These are phyloP conservation scores for Drosophila pectinifera DNA, from an alignment of 1,140 invertebrate genomes.

Conservation along the genomic window DNA sequence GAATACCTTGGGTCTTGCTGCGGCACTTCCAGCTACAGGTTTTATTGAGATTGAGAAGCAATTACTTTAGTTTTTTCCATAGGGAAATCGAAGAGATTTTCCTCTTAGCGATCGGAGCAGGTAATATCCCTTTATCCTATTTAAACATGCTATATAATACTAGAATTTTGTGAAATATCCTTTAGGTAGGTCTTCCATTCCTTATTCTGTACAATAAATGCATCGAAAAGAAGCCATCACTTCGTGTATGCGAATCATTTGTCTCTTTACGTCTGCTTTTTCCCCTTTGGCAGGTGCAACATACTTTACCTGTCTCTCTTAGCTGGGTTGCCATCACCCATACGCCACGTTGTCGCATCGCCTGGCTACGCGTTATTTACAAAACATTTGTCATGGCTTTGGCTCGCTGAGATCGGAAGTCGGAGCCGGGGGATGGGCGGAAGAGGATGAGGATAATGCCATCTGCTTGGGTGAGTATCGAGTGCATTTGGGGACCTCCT, in stretches of 20 bases:
- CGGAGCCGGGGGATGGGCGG: conserved; percentile 1
- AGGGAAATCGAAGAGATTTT: not conserved
- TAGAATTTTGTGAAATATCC: too few relatives aligned
- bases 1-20: conserved; percentile 28
- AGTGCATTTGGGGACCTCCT: conserved; percentile 16
- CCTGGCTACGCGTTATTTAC: conserved; percentile 70
- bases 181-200: not conserved
- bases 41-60: conserved; percentile 24
- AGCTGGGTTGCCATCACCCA: conserved; percentile 27
- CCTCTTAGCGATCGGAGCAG: not conserved
- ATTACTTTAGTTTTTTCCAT: conserved; percentile 5
- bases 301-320: conserved; percentile 68
- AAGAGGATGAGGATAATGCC: conserved; percentile 13
- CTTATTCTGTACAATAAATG: not conserved
- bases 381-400: conserved; percentile 77
- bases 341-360: conserved; percentile 54
- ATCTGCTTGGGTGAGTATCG: conserved; percentile 29
- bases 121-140: not conserved
- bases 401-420: conserved; percentile 41
- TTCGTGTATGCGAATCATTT: conserved; percentile 15
- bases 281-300: conserved; percentile 39
- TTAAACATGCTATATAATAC: not conserved
- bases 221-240: conserved; percentile 10
- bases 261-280: conserved; percentile 4
- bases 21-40: conserved; percentile 15